Base-by-base conservation (phyloP, 2,797 vertebrate genomes). In the Centropyge bicolor region DNA sequence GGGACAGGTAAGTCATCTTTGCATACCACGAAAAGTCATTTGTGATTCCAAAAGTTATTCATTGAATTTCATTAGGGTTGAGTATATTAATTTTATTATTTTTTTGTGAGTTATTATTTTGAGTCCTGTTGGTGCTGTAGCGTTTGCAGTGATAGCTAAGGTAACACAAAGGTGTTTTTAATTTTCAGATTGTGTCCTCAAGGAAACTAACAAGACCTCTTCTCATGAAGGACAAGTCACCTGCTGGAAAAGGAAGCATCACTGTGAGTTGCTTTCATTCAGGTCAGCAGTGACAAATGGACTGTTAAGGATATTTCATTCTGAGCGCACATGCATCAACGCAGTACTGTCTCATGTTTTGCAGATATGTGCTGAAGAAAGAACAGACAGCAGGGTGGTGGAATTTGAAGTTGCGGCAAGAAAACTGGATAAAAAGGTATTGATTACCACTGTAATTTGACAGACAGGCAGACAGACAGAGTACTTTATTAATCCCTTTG, bases 391-490 rank as follows among this genome's bases (percentile, higher is more conserved):
- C 89, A 95, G 97, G 74, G 96, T 96, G 79, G 96, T 97, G 54
- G 83, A 96, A 20, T 94, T 99, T 88, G 97, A 99, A 92, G 82
- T 94, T 57, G 95, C 97, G 89, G 98, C 96, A 56, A 96, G 97
- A 90, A 98, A 98, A 93, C 92, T 99, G 88, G 98, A 99, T 89
- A 99, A 97, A 70, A 99, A 99, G 97, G 98, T 99, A 90, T 19
- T 3, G 0, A 56, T 43, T 19, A 22, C 20, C 35, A 0, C 17
- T 20, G 1, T 9, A n/a, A n/a, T n/a, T n/a, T n/a, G n/a, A n/a
- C n/a, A n/a, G n/a, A n/a, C n/a, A n/a, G n/a, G n/a, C n/a, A n/a
- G n/a, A n/a, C n/a, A n/a, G n/a, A n/a, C n/a, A n/a, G n/a, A n/a
- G n/a, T n/a, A n/a, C n/a, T n/a, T n/a, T n/a, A n/a, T n/a, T n/a